Percentiles rank a stretch among this genome's conserved stretches.
These are phyloP conservation scores for Tromatobia lineatoria DNA, from an alignment of 2,888 invertebrate species.

Conservation along the genomic window DNA sequence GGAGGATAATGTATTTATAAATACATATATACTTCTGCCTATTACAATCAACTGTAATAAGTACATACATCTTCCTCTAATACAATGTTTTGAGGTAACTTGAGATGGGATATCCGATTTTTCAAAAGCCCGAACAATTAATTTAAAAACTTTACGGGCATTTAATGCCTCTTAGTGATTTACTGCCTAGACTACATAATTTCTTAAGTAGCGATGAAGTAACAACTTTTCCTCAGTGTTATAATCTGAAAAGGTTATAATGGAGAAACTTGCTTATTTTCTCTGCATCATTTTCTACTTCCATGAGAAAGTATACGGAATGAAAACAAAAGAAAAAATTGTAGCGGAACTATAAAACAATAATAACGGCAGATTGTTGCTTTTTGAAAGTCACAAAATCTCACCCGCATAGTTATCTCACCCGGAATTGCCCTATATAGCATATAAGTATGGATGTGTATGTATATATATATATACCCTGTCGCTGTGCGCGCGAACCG, in stretches of 20 bases:
- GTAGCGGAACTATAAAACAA: background rate
- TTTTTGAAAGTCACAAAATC: background rate
- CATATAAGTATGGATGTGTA: constrained; percentile 13
- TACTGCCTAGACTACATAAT: background rate
- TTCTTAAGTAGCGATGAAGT: background rate
- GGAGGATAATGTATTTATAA: constrained; percentile 21
- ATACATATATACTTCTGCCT: background rate
- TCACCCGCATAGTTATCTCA: constrained; percentile 2
- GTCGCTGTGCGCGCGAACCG: constrained; percentile 61
- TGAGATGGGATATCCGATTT: background rate
- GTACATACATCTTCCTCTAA: background rate
- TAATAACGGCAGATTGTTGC: too few relatives aligned
- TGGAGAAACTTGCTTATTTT: too few relatives aligned
- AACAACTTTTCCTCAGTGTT: too few relatives aligned
- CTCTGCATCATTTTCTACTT: too few relatives aligned
- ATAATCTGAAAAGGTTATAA: too few relatives aligned
- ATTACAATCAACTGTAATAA: constrained; percentile 4
- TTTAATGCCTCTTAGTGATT: background rate
- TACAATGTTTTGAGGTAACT: background rate
- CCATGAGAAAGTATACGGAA: too few relatives aligned
- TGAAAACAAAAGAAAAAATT: background rate
- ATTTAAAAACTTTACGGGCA: background rate
- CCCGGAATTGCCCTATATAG: constrained; percentile 19
- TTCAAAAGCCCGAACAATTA: background rate
- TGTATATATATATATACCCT: constrained; percentile 13